Evolutionary conservation across 2,113 vertebrate genomes (phyloP).

Genomic region (Potamarius usumacintae): DNA sequence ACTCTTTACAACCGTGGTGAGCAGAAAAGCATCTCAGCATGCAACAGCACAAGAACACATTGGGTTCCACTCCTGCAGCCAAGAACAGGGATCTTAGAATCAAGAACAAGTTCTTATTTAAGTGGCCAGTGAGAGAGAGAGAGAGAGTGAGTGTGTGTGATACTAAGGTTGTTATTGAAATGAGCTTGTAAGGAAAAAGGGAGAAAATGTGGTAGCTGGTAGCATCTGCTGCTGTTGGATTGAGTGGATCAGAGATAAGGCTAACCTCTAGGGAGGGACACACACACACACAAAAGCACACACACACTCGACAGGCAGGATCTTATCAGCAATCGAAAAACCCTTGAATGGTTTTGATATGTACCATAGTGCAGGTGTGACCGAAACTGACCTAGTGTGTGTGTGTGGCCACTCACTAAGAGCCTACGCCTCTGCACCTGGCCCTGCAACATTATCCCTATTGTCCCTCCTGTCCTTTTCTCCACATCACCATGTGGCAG

Average conservation of each 20-base stretch:
- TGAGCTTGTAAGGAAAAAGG: not conserved
- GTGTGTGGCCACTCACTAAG: conserved; percentile 11
- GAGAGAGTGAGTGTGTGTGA: not conserved
- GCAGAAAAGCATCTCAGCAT: too few species aligned
- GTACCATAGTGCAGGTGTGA: conserved; percentile 42
- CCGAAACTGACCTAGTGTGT: conserved; percentile 37
- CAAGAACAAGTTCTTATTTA: too few species aligned
- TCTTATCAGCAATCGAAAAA: conserved; percentile 52
- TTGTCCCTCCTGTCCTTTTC: conserved; percentile 25
- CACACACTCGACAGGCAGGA: not conserved
- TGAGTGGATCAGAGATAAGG: conserved; percentile 38
- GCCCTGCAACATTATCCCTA: conserved; percentile 34
- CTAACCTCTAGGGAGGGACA: conserved; percentile 25
- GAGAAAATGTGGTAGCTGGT: not conserved
- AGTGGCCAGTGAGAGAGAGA: too few species aligned
- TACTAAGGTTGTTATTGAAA: conserved; percentile 27
- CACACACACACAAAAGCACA: conserved; percentile 40
- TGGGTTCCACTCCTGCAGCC: too few species aligned
- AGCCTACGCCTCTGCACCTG: conserved; percentile 35
- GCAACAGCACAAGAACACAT: too few species aligned
- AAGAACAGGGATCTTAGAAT: too few species aligned
- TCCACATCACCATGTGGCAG: conserved; percentile 5
- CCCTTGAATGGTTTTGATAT: conserved; percentile 38
- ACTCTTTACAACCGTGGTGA: too few species aligned
- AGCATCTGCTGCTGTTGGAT: conserved; percentile 44